phyloP scores from a whole-genome alignment of 2,888 invertebrate genomes.

The Tanypteryx hageni region DNA sequence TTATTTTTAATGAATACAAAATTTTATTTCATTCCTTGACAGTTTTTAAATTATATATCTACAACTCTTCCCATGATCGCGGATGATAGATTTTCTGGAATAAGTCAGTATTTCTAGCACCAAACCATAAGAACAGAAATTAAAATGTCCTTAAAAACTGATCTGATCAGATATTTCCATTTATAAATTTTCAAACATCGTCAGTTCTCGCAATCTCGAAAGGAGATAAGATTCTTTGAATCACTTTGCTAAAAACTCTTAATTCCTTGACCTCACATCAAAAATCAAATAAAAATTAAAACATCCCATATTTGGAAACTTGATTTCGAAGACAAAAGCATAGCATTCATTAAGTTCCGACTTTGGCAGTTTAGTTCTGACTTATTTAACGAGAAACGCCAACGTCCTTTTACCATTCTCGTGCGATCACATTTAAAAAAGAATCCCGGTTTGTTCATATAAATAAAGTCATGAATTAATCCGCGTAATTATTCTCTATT shows the following conservation, averaged over 20 bases:
- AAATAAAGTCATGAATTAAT: background rate
- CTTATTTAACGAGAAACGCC: background rate
- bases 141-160: too few relatives aligned
- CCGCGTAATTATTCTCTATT: background rate
- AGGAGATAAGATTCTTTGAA: background rate
- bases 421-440: background rate
- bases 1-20: too few relatives aligned
- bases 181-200: background rate
- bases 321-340: background rate
- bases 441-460: background rate
- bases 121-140: too few relatives aligned
- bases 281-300: background rate
- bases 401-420: background rate
- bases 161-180: too few relatives aligned
- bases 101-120: too few relatives aligned
- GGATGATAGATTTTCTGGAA: too few relatives aligned
- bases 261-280: background rate
- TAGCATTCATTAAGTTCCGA: background rate
- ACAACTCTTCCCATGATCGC: too few relatives aligned
- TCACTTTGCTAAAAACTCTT: background rate
- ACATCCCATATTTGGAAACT: background rate
- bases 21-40: too few relatives aligned
- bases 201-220: background rate
- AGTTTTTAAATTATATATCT: too few relatives aligned
- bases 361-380: background rate